Conservation (phyloP, 2,888 invertebrate species). For the Amphipyra tragopoginis region DNA sequence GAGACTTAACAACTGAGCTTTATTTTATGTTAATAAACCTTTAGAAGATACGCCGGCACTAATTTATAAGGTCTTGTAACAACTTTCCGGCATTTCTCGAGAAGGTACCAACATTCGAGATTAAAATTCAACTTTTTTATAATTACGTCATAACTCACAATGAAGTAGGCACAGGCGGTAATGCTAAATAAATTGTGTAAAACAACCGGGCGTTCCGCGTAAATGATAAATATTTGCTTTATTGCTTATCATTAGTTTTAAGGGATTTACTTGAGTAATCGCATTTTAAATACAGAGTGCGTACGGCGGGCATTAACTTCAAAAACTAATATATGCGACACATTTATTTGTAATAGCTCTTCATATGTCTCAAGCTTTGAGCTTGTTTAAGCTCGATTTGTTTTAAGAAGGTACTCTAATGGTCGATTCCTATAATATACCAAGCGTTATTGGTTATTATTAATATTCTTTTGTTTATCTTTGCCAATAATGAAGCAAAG, state of each 20-base stretch:
- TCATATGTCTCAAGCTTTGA: slow-evolving; percentile 24
- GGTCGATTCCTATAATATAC: no score
- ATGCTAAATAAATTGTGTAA: slow-evolving; percentile 40
- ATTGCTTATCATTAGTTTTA: slow-evolving; percentile 50
- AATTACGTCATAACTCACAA: slow-evolving; percentile 17
- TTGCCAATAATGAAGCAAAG: no score
- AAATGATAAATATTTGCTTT: slow-evolving; percentile 50
- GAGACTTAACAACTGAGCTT: no score
- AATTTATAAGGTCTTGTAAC: no score
- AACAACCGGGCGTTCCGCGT: slow-evolving; percentile 36
- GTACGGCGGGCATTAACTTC: slow-evolving; percentile 33
- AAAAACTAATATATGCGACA: slow-evolving; percentile 51
- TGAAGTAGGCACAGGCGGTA: slow-evolving; percentile 2
- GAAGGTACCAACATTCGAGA: no score
- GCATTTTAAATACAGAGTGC: slow-evolving; percentile 52
- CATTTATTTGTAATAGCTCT: slow-evolving; percentile 45
- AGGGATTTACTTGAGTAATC: slow-evolving; percentile 53
- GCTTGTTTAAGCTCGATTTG: not conserved
- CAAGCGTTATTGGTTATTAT: no score
- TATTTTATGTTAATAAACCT: no score
- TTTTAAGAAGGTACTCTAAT: not conserved
- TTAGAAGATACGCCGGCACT: no score
- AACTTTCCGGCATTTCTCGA: no score
- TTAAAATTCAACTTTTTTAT: not conserved
- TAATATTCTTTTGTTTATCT: no score